Percentiles rank a stretch among this genome's conserved stretches.
Evolutionary conservation across 1,140 invertebrate species (phyloP).

Genomic region (Polyergus mexicanus): DNA sequence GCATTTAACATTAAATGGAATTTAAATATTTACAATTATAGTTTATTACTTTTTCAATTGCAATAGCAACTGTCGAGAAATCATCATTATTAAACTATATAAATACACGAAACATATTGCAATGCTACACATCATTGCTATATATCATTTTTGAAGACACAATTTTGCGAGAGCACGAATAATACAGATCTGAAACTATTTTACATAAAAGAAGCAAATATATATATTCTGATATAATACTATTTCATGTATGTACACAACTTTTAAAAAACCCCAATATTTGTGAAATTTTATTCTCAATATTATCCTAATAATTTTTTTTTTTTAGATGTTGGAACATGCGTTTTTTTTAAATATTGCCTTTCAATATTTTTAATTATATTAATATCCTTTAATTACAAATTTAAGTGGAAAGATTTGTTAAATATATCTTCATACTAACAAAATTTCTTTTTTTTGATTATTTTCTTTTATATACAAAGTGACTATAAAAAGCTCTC

Average conservation of each 20-base stretch:
- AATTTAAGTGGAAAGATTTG: too few species aligned
- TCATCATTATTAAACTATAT: constrained; percentile 19
- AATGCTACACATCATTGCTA: neutral
- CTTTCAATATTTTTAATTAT: too few species aligned
- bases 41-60: neutral
- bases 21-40: constrained; percentile 10
- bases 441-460: too few species aligned
- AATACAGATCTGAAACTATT: constrained; percentile 62
- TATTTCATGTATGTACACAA: constrained; percentile 25
- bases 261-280: constrained; percentile 45
- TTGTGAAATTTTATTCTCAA: constrained; percentile 17
- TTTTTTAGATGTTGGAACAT: too few species aligned
- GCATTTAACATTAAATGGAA: constrained; percentile 4
- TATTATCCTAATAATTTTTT: neutral
- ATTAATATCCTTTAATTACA: too few species aligned
- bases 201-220: constrained; percentile 65
- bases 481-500: too few species aligned
- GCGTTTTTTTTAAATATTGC: too few species aligned
- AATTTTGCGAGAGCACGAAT: constrained; percentile 44
- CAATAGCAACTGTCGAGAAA: neutral
- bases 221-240: constrained; percentile 65
- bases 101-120: constrained; percentile 4
- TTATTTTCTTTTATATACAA: too few species aligned
- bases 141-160: neutral
- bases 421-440: too few species aligned